phyloP scores from a whole-genome alignment of 2,797 vertebrate species.

The Myotis myotis region DNA sequence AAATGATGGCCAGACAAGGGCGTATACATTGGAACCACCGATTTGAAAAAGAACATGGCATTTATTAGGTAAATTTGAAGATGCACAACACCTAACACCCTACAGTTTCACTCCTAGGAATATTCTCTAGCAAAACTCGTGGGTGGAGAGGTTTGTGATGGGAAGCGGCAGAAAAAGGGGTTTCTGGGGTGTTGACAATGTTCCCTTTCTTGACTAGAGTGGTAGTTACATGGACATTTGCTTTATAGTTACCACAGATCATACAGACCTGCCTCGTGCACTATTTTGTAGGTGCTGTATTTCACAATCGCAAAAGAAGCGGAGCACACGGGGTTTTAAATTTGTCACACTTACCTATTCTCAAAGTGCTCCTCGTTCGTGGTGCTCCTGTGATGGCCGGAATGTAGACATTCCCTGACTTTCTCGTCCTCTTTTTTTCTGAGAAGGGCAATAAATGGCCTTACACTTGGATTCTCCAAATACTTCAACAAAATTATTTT shows the following conservation, averaged over 20 bases:
- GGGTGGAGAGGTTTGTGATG: neutral
- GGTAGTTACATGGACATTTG: neutral
- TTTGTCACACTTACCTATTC: neutral
- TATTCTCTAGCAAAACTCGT: neutral
- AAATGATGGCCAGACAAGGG: neutral
- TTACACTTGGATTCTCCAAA: neutral
- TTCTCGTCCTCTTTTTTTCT: neutral
- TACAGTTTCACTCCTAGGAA: neutral
- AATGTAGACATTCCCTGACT: neutral
- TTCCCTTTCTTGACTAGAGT: neutral
- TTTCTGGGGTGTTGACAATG: neutral
- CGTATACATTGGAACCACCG: neutral
- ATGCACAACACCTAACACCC: neutral
- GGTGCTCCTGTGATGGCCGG: neutral
- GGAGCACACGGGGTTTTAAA: neutral
- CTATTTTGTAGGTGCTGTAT: neutral
- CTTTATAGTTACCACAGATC: neutral
- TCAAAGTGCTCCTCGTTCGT: neutral
- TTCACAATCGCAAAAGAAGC: neutral
- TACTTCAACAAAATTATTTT: neutral
- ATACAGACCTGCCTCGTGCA: neutral
- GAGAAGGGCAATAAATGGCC: neutral
- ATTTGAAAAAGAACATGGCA: neutral
- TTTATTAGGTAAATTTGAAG: neutral
- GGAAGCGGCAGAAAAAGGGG: accelerated